These are phyloP conservation scores for Hydrophis major DNA, from an alignment of 2,797 vertebrate species.

Conservation along the genomic window DNA sequence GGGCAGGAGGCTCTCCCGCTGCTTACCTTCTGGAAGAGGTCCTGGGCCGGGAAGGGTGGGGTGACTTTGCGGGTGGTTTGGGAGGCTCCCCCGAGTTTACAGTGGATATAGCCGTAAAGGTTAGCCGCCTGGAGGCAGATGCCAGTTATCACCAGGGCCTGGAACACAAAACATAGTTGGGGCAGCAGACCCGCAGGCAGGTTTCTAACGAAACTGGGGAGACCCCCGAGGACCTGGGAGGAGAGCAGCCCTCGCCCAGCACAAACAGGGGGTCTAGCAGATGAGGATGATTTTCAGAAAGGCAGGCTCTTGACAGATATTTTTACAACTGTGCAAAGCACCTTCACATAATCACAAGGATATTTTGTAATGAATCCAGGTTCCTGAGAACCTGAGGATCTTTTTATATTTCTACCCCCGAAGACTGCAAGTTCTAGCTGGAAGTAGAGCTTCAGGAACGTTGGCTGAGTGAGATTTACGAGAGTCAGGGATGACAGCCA, in stretches of 20 bases:
- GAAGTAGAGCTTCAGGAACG: not conserved
- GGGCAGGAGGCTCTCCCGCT: conserved; percentile 28
- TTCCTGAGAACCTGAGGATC: not conserved
- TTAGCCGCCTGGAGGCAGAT: conserved; percentile 83
- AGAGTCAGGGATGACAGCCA: not conserved
- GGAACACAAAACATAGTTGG: no score
- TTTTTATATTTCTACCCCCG: not conserved
- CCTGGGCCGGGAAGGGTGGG: conserved; percentile 67
- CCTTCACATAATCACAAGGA: no score
- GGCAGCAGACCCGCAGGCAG: not conserved
- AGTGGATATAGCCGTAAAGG: conserved; percentile 83
- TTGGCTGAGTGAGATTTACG: not conserved
- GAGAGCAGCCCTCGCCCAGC: not conserved
- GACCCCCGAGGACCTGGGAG: not conserved
- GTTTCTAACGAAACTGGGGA: not conserved
- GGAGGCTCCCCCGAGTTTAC: conserved; percentile 74
- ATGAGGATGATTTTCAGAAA: not conserved
- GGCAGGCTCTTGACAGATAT: not conserved
- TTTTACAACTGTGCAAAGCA: not conserved
- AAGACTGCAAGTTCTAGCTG: not conserved
- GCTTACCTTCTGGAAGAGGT: conserved; percentile 77
- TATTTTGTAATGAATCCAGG: not conserved
- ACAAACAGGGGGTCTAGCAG: not conserved
- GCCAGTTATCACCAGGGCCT: conserved; percentile 81
- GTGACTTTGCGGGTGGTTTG: conserved; percentile 65